Percentiles rank a stretch among this genome's conserved stretches.
These are phyloP conservation scores for Nemoura dubitans DNA, from an alignment of 2,888 invertebrate genomes.

Conservation along the genomic window DNA sequence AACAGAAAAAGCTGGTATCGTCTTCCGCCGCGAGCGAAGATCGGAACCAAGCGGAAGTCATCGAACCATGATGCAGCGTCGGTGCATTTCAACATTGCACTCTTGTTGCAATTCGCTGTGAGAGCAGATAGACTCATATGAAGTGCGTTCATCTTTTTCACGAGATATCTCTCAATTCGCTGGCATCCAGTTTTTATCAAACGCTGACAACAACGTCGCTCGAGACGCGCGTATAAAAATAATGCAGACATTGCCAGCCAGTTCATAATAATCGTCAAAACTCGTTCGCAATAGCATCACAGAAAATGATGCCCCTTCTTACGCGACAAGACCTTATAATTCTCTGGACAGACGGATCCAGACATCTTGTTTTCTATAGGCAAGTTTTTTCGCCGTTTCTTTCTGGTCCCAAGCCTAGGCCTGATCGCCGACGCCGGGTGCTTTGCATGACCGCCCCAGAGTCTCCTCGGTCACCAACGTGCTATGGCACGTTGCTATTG, in stretches of 20 bases:
- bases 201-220: not conserved
- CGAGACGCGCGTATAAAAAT: not conserved
- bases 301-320: not conserved
- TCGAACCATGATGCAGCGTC: not conserved
- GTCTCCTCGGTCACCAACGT: too few species aligned
- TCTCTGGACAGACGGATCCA: not conserved
- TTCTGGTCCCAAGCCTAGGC: not conserved
- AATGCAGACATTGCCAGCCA: not conserved
- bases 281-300: not conserved
- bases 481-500: too few species aligned
- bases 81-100: not conserved
- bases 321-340: not conserved
- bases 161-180: not conserved
- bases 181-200: not conserved
- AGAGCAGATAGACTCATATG: too few species aligned
- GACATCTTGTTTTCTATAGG: not conserved
- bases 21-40: not conserved
- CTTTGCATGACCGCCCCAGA: not conserved
- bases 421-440: not conserved
- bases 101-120: not conserved
- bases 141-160: not conserved
- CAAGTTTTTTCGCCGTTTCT: not conserved
- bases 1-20: not conserved
- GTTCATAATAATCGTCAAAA: not conserved
- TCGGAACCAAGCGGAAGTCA: not conserved